phyloP scores from a whole-genome alignment of 1,140 invertebrate genomes.

The Panagrolaimus sp. region DNA sequence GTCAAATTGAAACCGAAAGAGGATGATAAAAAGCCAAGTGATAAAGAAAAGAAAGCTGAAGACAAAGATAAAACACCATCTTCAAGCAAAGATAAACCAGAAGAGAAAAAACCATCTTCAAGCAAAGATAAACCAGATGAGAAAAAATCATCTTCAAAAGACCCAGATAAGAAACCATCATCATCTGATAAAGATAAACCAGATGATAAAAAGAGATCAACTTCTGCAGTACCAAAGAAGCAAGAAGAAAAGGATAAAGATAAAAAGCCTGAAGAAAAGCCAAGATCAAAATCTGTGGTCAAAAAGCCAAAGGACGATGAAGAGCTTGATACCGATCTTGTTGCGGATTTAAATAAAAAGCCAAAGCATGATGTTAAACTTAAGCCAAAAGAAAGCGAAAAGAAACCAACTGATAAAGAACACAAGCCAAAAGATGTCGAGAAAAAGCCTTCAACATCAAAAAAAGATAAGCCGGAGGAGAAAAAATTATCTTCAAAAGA shows the following conservation, averaged over 20 bases:
- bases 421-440: background rate
- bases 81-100: background rate
- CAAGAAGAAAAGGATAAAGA: background rate
- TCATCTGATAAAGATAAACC: background rate
- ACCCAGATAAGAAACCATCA: background rate
- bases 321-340: background rate
- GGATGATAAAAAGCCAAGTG: background rate
- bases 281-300: too few species aligned
- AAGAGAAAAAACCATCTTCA: background rate
- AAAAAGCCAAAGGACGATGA: background rate
- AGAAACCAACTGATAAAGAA: background rate
- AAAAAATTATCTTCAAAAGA: background rate
- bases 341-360: background rate
- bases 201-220: background rate
- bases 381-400: background rate
- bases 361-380: background rate
- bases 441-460: slow-evolving; percentile 2
- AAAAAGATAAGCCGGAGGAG: background rate
- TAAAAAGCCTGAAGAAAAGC: background rate
- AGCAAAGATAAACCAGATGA: background rate
- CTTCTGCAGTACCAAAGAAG: background rate
- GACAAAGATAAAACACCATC: slow-evolving; percentile 4
- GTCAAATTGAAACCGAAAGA: background rate
- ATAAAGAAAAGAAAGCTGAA: background rate
- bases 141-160: too few species aligned